Base-by-base conservation (phyloP, 1,140 invertebrate genomes). In the Pseudachorutes palmiensis region DNA sequence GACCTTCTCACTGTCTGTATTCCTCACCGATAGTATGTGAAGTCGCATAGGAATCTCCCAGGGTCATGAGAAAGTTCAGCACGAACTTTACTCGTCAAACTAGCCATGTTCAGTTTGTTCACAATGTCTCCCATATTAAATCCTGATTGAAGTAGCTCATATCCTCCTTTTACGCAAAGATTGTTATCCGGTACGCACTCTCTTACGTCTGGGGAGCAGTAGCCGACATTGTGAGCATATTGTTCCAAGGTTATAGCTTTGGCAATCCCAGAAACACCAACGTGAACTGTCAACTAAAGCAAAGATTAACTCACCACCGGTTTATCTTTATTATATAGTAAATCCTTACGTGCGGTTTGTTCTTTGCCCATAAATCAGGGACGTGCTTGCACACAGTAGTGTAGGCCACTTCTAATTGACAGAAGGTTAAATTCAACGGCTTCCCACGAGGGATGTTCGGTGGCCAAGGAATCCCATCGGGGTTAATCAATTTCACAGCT, bases 21-120 rank as follows among this genome's bases (percentile, higher is more conserved):
- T 26, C 9, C 51, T 24, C 24, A 55, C 32, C 75, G 73, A 74
- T 78, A 83, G 75, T 78, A 83, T 33, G 78, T 80, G 72, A 80
- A 83, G 67, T 82, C 81, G 75, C 82, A 83, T 9, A 83, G 74
- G 70, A 81, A 83, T 66, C 80, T 67, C 70, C 72, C 74, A 61
- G 81, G 75, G 72, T 82, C 80, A 66, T 77, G 70, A 24, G 81
- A 82, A 60, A 79, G 74, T 36, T 78, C 75, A 3, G 79, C 76
- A 33, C 75, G 76, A 26, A 78, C 71, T 58, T 74, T 74, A 60
- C 70, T 72, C 1, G 31, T 63, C 9, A 49, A 24, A 26, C 67
- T 67, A 19, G 75, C 63, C 16, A 75, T 65, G 72, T 80, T 81
- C 16, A 81, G 71, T 57, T 73, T 75, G 19, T 75, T 65, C 67